These are phyloP conservation scores for Sinodicranocentrus sp. DNA, from an alignment of 2,888 invertebrate species.

Conservation along the genomic window DNA sequence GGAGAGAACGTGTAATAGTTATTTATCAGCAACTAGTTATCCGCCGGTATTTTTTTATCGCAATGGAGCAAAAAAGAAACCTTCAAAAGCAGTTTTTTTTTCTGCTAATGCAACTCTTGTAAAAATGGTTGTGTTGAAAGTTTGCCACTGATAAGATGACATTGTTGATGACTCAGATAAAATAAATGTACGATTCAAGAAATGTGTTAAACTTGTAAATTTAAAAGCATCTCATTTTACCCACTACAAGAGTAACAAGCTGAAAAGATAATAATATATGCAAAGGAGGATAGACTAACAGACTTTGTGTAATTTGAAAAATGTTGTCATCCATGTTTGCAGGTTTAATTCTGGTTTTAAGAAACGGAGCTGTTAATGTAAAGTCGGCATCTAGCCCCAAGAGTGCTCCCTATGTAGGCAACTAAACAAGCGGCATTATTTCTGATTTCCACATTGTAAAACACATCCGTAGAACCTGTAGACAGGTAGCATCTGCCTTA, in stretches of 20 bases:
- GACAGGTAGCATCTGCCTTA: slow-evolving; percentile 62
- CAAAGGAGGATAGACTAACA: not conserved
- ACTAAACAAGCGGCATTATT: slow-evolving; percentile 18
- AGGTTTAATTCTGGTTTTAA: slow-evolving; percentile 23
- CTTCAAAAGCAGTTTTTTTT: not conserved
- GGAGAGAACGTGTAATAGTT: no score
- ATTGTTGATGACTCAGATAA: slow-evolving; percentile 46
- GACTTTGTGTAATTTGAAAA: slow-evolving; percentile 11
- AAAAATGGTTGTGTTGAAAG: slow-evolving; percentile 44
- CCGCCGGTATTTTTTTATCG: no score
- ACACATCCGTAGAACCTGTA: slow-evolving; percentile 39
- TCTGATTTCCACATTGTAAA: slow-evolving; percentile 53
- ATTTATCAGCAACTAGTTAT: no score
- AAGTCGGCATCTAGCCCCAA: slow-evolving; percentile 1
- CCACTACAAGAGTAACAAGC: not conserved
- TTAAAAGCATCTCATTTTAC: slow-evolving; percentile 48
- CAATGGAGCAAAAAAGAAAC: no score
- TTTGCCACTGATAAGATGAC: slow-evolving; percentile 47
- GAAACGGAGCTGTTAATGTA: not conserved
- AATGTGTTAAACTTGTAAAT: slow-evolving; percentile 54
- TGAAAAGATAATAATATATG: no score
- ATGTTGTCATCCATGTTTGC: slow-evolving; percentile 6
- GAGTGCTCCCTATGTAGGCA: not conserved
- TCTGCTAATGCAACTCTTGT: slow-evolving; percentile 8
- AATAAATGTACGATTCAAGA: slow-evolving; percentile 43